A percentile compares a stretch with the other conserved stretches of the same genome.
phyloP scores from a whole-genome alignment of 2,888 invertebrate genomes.

The Lissocephala sabroskyi region DNA sequence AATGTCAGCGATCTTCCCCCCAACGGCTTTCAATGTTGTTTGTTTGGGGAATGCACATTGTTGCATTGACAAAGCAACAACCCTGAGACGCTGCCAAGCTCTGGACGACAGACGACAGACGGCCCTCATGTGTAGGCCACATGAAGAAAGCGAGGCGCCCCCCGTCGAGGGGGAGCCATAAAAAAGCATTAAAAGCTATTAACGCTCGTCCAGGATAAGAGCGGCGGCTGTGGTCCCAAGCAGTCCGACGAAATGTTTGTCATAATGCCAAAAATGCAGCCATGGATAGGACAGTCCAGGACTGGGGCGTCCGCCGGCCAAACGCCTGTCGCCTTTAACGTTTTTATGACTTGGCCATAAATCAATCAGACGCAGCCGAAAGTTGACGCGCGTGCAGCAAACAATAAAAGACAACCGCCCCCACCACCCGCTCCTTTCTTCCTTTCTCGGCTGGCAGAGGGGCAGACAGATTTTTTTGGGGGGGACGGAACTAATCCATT shows the following conservation, averaged over 20 bases:
- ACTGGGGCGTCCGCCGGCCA: conserved; percentile 18
- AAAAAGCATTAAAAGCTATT: conserved; percentile 60
- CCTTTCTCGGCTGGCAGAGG: too few species aligned
- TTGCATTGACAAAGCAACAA: not conserved
- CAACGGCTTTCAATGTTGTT: too few species aligned
- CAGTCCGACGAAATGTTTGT: conserved; percentile 4
- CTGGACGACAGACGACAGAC: not conserved
- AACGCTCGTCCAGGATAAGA: conserved; percentile 32
- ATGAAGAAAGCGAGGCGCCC: too few species aligned
- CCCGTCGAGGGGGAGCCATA: too few species aligned
- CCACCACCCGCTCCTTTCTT: too few species aligned
- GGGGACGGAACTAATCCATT: too few species aligned
- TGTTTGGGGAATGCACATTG: not conserved
- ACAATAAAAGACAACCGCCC: conserved; percentile 11
- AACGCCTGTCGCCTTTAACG: conserved; percentile 2
- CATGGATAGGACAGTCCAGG: conserved; percentile 1
- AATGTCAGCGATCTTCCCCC: conserved; percentile 12
- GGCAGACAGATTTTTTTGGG: too few species aligned
- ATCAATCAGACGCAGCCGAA: conserved; percentile 48
- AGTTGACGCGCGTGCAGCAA: conserved; percentile 6
- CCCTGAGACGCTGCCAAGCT: too few species aligned
- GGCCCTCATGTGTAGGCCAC: too few species aligned
- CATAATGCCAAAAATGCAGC: conserved; percentile 19
- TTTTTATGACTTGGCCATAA: conserved; percentile 48
- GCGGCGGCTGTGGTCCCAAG: not conserved